phyloP scores from a whole-genome alignment of 37 sponge, comb jelly and placozoan genomes.

The Ianthella basta region DNA sequence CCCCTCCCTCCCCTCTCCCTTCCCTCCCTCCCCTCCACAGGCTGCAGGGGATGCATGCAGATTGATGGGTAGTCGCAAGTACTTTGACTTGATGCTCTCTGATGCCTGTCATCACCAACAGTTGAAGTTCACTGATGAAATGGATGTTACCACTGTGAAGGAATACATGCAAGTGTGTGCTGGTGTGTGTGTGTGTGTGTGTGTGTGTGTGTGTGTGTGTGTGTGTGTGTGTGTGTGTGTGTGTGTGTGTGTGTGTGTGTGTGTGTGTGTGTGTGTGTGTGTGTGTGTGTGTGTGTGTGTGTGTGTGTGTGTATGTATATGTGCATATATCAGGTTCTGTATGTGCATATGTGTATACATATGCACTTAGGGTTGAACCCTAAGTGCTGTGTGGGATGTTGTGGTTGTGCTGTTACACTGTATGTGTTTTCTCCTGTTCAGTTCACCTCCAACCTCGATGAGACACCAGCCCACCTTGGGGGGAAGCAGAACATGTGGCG shows the following conservation, averaged over 20 bases:
- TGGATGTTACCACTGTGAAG: conserved; percentile 88
- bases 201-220: background rate
- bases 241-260: conserved; percentile 21
- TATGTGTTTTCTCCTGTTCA: no score
- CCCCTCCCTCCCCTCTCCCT: background rate
- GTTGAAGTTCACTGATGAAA: conserved; percentile 70
- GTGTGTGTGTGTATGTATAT: background rate
- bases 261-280: conserved; percentile 84
- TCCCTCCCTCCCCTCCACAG: conserved; percentile 30
- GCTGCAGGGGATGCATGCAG: conserved; percentile 91
- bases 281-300: background rate
- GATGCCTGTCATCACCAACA: conserved; percentile 83
- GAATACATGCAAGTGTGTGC: conserved; percentile 86
- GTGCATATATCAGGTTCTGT: background rate
- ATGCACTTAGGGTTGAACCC: background rate
- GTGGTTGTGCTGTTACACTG: no score
- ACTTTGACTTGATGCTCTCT: conserved; percentile 81
- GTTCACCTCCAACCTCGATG: conserved; percentile 78
- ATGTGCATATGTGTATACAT: background rate
- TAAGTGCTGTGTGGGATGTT: no score
- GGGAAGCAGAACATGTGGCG: conserved; percentile 96
- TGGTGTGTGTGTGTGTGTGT: background rate
- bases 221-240: background rate
- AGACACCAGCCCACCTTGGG: conserved; percentile 88
- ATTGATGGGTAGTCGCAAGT: conserved; percentile 88